These are phyloP conservation scores for Coreoperca whiteheadi DNA, from an alignment of 2,113 vertebrate genomes.

Conservation along the genomic window DNA sequence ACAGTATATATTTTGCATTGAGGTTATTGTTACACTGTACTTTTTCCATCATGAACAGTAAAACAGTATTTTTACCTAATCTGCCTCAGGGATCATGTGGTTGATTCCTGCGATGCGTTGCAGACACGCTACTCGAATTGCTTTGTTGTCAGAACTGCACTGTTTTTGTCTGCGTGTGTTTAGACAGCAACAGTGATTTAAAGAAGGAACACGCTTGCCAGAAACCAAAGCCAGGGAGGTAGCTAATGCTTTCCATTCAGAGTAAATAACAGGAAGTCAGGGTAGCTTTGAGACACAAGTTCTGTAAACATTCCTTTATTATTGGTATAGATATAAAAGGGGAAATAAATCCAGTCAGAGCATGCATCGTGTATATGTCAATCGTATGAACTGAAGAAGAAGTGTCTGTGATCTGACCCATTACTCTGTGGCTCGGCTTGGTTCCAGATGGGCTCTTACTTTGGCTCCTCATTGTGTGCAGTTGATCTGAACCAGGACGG, in stretches of 20 bases:
- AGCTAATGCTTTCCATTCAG: constrained; percentile 48
- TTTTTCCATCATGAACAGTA: constrained; percentile 10
- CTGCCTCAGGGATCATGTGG: constrained; percentile 21
- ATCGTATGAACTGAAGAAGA: constrained; percentile 41
- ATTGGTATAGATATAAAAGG: constrained; percentile 21
- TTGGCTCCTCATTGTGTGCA: constrained; percentile 99
- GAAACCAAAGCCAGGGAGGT: constrained; percentile 38
- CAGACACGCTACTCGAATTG: constrained; percentile 47
- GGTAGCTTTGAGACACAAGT: constrained; percentile 16
- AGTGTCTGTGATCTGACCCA: constrained; percentile 85
- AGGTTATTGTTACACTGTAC: constrained; percentile 4
- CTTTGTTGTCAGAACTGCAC: constrained; percentile 52
- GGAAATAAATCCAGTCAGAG: constrained; percentile 30
- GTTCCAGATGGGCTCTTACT: constrained; percentile 99
- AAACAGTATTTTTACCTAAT: not conserved
- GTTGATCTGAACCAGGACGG: constrained; percentile 98
- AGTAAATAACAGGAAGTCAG: constrained; percentile 33
- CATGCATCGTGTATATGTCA: constrained; percentile 28
- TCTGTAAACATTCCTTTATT: constrained; percentile 54
- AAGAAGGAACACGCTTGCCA: constrained; percentile 16
- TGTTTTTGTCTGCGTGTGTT: constrained; percentile 67
- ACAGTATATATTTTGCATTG: constrained; percentile 2
- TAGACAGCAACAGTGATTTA: constrained; percentile 29
- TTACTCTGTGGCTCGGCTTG: constrained; percentile 91
- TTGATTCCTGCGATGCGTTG: constrained; percentile 7